These are phyloP conservation scores for Tenrec ecaudatus DNA, from an alignment of 2,113 vertebrate genomes.

Conservation along the genomic window DNA sequence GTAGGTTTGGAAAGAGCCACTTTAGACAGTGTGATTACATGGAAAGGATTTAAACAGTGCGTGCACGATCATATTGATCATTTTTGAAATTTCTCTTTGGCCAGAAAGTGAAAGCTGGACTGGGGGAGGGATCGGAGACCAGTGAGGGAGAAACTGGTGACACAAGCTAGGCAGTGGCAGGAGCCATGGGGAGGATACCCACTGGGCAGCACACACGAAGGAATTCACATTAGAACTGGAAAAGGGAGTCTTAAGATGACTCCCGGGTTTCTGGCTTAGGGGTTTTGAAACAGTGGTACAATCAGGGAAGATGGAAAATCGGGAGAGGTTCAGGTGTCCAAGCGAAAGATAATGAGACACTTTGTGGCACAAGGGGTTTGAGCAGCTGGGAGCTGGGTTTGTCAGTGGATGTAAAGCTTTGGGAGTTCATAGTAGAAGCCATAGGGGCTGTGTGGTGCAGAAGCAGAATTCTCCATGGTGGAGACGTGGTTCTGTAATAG, in stretches of 20 bases:
- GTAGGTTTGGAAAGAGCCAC: not conserved
- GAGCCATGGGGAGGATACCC: fast-evolving
- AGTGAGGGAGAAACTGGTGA: too few species aligned
- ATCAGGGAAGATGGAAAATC: not conserved
- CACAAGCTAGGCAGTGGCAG: too few species aligned
- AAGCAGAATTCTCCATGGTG: not conserved
- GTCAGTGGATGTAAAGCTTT: not conserved
- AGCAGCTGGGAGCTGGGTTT: not conserved
- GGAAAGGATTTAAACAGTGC: not conserved
- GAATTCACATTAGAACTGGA: not conserved
- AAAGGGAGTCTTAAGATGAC: not conserved
- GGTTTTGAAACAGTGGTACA: not conserved
- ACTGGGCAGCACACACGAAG: not conserved
- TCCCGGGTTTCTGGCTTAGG: not conserved
- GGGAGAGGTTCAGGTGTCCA: not conserved
- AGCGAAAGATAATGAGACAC: not conserved
- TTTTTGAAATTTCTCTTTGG: not conserved
- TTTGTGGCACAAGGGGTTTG: not conserved
- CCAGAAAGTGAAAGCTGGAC: not conserved
- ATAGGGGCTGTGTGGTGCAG: not conserved
- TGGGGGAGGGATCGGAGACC: not conserved
- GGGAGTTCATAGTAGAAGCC: not conserved
- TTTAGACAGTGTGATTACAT: not conserved
- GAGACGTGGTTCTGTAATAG: not conserved
- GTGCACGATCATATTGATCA: not conserved